Conservation (phyloP, 2,113 vertebrate genomes). For the Spheniscus mendiculus region DNA sequence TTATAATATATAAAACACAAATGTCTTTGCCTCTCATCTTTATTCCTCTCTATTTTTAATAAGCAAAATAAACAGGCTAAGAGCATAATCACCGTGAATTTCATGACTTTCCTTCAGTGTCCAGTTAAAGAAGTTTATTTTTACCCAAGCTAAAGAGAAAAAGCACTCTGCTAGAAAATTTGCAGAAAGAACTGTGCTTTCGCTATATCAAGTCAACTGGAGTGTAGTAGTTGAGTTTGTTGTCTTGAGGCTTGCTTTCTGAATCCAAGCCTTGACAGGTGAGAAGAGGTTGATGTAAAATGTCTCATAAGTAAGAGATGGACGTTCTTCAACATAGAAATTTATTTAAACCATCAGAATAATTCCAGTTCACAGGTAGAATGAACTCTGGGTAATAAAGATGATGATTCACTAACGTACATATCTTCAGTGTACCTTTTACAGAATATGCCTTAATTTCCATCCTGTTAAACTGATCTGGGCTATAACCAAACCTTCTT, state of each 20-base stretch:
- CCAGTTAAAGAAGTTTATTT: background rate
- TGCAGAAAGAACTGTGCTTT: background rate
- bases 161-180: background rate
- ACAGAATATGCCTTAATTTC: background rate
- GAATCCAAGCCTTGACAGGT: background rate
- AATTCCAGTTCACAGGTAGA: background rate
- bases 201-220: background rate
- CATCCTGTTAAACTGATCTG: background rate
- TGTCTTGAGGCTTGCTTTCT: background rate
- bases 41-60: background rate
- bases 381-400: background rate
- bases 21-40: background rate
- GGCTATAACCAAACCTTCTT: background rate
- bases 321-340: background rate
- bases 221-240: background rate
- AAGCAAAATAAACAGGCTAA: background rate
- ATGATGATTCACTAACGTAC: background rate
- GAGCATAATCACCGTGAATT: background rate
- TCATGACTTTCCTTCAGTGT: background rate
- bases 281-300: background rate
- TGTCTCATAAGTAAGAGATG: background rate
- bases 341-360: background rate
- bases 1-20: background rate
- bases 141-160: background rate
- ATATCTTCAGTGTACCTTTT: background rate